Base-by-base conservation (phyloP, 2,888 invertebrate genomes). In the Pantelozetes paolii region DNA sequence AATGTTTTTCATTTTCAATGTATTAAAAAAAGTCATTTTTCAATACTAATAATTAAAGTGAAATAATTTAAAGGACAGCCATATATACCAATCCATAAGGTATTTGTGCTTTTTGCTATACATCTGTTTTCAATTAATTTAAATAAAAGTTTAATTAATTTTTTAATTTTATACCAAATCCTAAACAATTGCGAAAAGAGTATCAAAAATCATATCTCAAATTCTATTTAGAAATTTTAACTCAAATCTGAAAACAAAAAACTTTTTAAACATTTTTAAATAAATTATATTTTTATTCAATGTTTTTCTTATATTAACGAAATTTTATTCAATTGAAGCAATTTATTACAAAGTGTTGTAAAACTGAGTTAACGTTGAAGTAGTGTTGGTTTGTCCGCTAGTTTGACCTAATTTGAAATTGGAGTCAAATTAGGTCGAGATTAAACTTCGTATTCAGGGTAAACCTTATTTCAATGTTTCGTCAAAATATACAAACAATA, bases 381-480 rank as follows among this genome's bases (percentile, higher is more conserved):
- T n/a, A n/a, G n/a, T 54, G 9, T 50, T 18, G 54, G 54, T 54
- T 54, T 54, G 26, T 54, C 54, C 9, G 54, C 54, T 11, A 54
- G 54, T 18, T 11, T 54, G 5, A 54, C 20, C 2, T 9, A 11
- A 13, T 54, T 20, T 26, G 2, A 13, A 20, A 54, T 23, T 20
- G 54, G 23, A 26, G 23, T 11, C 3, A 11, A 20, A 2, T 5
- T 54, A 54, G 6, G 54, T 26, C 2, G 54, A 3, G 23, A n/a
- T n/a, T n/a, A n/a, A n/a, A n/a, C n/a, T n/a, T 54, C 54, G 26
- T 18, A 54, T 20, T 54, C 54, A 18, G 54, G 54, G 26, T 54
- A n/a, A n/a, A n/a, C n/a, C n/a, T n/a, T n/a, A n/a, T n/a, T 36
- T 36, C 36, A 36, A 36, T 8, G 11, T 11, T 36, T 5, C 11